These are phyloP conservation scores for Pygoscelis antarcticus DNA, from an alignment of 2,113 vertebrate genomes.

Conservation along the genomic window DNA sequence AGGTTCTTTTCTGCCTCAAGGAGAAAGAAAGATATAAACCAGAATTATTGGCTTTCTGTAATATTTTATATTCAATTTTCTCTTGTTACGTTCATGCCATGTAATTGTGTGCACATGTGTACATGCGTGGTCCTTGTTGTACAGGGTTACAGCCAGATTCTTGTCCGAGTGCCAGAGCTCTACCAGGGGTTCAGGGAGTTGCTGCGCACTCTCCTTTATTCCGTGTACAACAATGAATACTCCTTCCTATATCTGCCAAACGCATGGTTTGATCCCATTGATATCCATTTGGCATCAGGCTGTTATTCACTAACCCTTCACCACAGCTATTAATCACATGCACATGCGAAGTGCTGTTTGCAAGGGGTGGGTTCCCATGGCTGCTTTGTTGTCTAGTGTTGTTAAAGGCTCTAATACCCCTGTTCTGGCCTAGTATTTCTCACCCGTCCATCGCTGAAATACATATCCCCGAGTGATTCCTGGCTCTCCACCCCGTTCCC, in stretches of 20 bases:
- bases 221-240: background rate
- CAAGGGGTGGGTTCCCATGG: background rate
- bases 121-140: slow-evolving; percentile 50
- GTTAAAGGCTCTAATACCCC: background rate
- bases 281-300: slow-evolving; percentile 48
- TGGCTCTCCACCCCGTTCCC: background rate
- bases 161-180: slow-evolving; percentile 7
- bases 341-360: background rate
- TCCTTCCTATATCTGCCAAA: slow-evolving; percentile 39
- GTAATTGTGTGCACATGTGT: slow-evolving; percentile 64
- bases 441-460: background rate
- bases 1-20: slow-evolving; percentile 59
- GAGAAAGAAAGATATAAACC: slow-evolving; percentile 62
- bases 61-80: slow-evolving; percentile 68
- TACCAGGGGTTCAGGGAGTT: slow-evolving; percentile 8
- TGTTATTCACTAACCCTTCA: slow-evolving; percentile 11
- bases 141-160: slow-evolving; percentile 52
- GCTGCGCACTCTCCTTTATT: slow-evolving; percentile 14
- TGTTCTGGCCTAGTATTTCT: background rate
- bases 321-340: slow-evolving; percentile 22
- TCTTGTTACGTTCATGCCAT: slow-evolving; percentile 52
- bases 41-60: slow-evolving; percentile 66
- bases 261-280: slow-evolving; percentile 21
- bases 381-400: background rate
- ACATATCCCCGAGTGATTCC: background rate